These are phyloP conservation scores for Nixonia krombeini DNA, from an alignment of 1,140 invertebrate species.

Conservation along the genomic window DNA sequence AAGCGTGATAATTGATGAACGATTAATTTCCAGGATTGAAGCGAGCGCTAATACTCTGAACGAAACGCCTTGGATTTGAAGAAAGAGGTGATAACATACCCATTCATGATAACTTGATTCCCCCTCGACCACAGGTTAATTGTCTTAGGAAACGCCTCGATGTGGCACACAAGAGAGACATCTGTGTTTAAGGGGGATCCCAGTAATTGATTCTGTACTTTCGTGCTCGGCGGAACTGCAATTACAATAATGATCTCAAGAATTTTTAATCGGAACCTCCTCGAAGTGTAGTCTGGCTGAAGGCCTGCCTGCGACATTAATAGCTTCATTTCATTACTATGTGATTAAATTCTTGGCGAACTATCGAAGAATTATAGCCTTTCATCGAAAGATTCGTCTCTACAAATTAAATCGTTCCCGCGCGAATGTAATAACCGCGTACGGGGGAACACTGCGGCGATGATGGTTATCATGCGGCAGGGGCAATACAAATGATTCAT, in stretches of 20 bases:
- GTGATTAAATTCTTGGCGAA: slow-evolving; percentile 23
- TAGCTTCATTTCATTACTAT: slow-evolving; percentile 9
- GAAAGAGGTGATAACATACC: no score
- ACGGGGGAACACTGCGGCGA: no score
- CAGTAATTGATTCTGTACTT: slow-evolving; percentile 71
- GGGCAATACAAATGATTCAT: no score
- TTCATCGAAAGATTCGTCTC: no score
- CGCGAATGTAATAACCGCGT: no score
- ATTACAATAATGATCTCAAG: slow-evolving; percentile 28
- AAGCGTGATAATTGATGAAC: no score
- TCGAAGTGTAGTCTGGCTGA: slow-evolving; percentile 3
- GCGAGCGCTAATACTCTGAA: no score
- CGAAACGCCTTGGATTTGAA: no score
- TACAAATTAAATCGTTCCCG: no score
- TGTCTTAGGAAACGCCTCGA: slow-evolving; percentile 76
- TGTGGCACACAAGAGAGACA: slow-evolving; percentile 72
- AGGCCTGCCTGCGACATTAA: slow-evolving; percentile 14
- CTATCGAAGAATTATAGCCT: no score
- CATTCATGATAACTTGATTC: slow-evolving; percentile 68
- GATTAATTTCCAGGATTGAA: no score
- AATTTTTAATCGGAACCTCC: slow-evolving; percentile 25
- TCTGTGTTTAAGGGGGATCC: slow-evolving; percentile 72
- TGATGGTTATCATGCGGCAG: no score
- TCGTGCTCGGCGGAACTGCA: slow-evolving; percentile 72
- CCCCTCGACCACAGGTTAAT: slow-evolving; percentile 74